Evolutionary conservation across 2,113 vertebrate genomes (phyloP).

Genomic region (Pterophyllum scalare): DNA sequence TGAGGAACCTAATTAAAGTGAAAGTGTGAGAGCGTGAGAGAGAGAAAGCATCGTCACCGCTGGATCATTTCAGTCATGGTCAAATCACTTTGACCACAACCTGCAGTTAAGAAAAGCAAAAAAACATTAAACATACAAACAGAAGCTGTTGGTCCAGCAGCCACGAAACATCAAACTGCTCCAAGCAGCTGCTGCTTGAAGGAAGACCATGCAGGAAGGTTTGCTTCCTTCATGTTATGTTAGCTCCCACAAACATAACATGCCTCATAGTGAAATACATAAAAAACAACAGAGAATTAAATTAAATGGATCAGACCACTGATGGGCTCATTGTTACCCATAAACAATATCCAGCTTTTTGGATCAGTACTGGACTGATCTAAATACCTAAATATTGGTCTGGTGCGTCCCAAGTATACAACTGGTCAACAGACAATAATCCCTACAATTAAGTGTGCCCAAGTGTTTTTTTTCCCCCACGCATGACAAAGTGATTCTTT

Average conservation of each 20-base stretch:
- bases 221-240: no score
- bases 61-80: background rate
- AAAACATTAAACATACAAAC: no score
- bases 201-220: no score
- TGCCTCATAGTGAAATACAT: no score
- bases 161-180: no score
- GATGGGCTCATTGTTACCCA: background rate
- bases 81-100: background rate
- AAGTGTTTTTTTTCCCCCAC: background rate
- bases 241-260: no score
- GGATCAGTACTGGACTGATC: background rate
- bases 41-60: background rate
- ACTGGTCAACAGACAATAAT: background rate
- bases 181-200: no score
- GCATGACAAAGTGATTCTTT: background rate
- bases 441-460: background rate
- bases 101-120: no score
- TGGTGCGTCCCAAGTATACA: background rate
- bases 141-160: no score
- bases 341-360: background rate
- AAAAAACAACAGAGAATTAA: no score
- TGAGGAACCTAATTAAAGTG: background rate
- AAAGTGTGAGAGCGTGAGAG: background rate
- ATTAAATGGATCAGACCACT: background rate
- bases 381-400: background rate